Evolutionary conservation across 2,797 vertebrate genomes (phyloP).

Genomic region (Hypotaenidia philippensis): DNA sequence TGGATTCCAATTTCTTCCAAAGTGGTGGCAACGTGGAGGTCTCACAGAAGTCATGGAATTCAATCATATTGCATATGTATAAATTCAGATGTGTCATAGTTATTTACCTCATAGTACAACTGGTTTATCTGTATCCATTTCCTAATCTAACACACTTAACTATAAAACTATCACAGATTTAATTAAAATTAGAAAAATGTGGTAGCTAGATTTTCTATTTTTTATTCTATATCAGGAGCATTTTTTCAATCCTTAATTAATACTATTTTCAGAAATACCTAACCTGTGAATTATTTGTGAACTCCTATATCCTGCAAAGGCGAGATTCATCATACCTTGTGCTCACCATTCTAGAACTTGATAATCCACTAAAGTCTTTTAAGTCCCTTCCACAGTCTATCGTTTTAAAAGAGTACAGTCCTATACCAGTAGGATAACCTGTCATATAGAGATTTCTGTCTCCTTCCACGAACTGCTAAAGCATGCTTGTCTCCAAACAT

Average conservation of each 20-base stretch:
- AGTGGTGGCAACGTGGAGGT: not conserved
- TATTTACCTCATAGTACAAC: not conserved
- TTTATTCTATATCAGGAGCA: not conserved
- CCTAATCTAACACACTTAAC: not conserved
- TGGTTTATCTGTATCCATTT: not conserved
- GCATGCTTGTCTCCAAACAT: not conserved
- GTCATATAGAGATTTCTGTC: not conserved
- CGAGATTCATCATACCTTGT: not conserved
- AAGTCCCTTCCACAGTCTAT: not conserved
- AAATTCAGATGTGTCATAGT: not conserved
- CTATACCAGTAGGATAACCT: not conserved
- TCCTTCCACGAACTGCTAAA: not conserved
- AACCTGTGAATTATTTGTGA: not conserved
- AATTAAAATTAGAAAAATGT: not conserved
- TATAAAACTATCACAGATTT: not conserved
- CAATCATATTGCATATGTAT: not conserved
- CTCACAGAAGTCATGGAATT: constrained; percentile 13
- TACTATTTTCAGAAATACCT: not conserved
- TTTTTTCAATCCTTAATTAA: not conserved
- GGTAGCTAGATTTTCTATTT: not conserved
- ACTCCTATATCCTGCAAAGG: not conserved
- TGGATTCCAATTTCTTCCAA: constrained; percentile 59
- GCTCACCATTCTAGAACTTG: not conserved
- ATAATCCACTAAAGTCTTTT: not conserved
- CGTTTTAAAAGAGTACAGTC: not conserved